Conservation (phyloP, 2,888 invertebrate genomes). For the Amphimallon solstitiale region DNA sequence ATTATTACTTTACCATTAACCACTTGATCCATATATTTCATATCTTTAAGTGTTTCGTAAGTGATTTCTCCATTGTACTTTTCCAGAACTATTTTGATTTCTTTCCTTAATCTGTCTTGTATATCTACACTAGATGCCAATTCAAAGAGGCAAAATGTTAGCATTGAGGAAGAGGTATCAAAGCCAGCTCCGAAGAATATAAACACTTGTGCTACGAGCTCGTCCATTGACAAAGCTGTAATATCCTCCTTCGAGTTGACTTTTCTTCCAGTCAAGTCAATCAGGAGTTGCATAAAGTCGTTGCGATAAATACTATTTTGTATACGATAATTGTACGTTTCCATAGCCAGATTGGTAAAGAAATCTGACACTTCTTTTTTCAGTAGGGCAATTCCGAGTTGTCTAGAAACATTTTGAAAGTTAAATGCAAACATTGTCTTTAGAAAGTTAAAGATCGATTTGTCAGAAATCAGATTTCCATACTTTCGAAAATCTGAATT, state of each 20-base stretch:
- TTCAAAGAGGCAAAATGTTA: conserved; percentile 67
- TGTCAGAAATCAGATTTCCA: conserved; percentile 50
- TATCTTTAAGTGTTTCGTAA: conserved; percentile 62
- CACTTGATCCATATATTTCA: conserved; percentile 62
- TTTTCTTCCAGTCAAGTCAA: conserved; percentile 49
- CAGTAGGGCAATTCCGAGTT: conserved; percentile 40
- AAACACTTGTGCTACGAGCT: conserved; percentile 65
- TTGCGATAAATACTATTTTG: conserved; percentile 47
- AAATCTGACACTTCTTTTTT: conserved; percentile 48
- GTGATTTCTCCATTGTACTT: conserved; percentile 54
- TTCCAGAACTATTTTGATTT: conserved; percentile 55
- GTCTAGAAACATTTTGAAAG: conserved; percentile 37
- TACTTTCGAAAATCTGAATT: conserved; percentile 54
- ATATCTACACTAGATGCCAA: conserved; percentile 62
- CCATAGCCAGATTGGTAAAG: conserved; percentile 48
- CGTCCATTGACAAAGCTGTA: conserved; percentile 49
- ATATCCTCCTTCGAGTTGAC: conserved; percentile 1
- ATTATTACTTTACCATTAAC: conserved; percentile 13
- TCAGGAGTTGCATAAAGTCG: conserved; percentile 60
- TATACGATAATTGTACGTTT: conserved; percentile 49
- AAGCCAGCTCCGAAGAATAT: conserved; percentile 71
- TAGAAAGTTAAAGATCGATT: conserved; percentile 42
- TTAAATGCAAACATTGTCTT: conserved; percentile 36
- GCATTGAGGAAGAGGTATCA: conserved; percentile 69
- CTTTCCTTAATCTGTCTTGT: conserved; percentile 62